A percentile compares a stretch with the other conserved stretches of the same genome.
phyloP scores from a whole-genome alignment of 2,888 invertebrate species.

The Lasioglossum vierecki region DNA sequence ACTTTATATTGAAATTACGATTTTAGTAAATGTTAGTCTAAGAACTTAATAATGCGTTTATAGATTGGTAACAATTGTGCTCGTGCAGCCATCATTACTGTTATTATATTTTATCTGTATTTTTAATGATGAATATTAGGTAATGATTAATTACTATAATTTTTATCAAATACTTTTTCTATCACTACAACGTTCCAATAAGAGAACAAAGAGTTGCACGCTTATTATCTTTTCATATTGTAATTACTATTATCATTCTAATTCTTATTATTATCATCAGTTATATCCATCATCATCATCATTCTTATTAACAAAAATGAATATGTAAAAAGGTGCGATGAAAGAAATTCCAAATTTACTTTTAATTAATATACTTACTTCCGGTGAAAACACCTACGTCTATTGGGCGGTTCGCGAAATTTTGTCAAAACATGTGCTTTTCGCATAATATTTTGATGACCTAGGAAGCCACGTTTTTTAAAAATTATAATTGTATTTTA shows the following conservation, averaged over 20 bases:
- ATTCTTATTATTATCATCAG: not conserved
- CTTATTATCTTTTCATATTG: not conserved
- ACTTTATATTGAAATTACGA: slow-evolving; percentile 1
- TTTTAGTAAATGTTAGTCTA: not conserved
- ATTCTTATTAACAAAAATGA: not conserved
- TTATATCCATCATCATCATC: not conserved
- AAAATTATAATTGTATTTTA: not conserved
- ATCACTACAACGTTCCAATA: not conserved
- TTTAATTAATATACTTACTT: slow-evolving; percentile 19
- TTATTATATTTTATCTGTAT: not conserved
- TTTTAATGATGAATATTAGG: not conserved
- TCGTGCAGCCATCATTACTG: not conserved
- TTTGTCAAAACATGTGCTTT: not conserved
- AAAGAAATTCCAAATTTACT: not conserved
- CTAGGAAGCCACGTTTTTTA: not conserved
- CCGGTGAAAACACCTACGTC: slow-evolving; percentile 16
- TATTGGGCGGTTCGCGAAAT: not conserved
- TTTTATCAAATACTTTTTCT: not conserved
- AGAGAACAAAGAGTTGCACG: not conserved
- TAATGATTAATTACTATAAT: not conserved
- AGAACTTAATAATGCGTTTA: not conserved
- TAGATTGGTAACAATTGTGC: not conserved
- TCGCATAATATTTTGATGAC: not conserved
- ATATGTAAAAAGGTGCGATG: not conserved
- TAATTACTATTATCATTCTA: not conserved